Evolutionary conservation across 2,113 vertebrate species (phyloP).

Genomic region (Proterorhinus semilunaris): DNA sequence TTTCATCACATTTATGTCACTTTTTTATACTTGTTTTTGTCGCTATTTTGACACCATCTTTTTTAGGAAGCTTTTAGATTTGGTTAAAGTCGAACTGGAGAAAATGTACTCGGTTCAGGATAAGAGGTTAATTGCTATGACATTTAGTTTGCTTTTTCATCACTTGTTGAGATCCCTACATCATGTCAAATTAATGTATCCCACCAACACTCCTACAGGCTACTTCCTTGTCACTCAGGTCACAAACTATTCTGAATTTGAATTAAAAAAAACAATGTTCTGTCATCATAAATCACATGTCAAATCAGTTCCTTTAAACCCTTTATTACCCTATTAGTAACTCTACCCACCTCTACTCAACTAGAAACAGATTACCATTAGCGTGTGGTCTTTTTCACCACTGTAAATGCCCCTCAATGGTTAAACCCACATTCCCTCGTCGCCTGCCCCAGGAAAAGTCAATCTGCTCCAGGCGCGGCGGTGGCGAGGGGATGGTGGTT

Average conservation of each 20-base stretch:
- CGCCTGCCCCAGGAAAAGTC: conserved; percentile 49
- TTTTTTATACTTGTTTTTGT: too few relatives aligned
- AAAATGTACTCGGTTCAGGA: too few relatives aligned
- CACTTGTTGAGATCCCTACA: too few relatives aligned
- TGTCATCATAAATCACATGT: background rate
- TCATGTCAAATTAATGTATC: too few relatives aligned
- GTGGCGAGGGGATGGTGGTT: conserved; percentile 14
- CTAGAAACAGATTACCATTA: conserved; percentile 2
- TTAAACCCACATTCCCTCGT: conserved; percentile 17
- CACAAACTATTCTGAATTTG: too few relatives aligned
- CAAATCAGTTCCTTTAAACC: background rate
- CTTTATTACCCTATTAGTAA: background rate
- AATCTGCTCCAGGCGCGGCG: conserved; percentile 22
- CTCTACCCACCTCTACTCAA: conserved; percentile 1
- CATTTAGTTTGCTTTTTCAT: too few relatives aligned
- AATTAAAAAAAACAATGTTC: too few relatives aligned
- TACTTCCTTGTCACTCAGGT: background rate
- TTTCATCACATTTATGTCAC: too few relatives aligned
- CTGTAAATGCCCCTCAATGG: background rate
- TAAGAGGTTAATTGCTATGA: too few relatives aligned
- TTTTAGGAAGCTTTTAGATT: too few relatives aligned
- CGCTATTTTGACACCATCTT: too few relatives aligned
- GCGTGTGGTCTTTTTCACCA: background rate
- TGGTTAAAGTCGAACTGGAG: too few relatives aligned
- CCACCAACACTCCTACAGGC: background rate